Base-by-base conservation (phyloP, 2,888 invertebrate genomes). In the Eupeodes latifasciatus region DNA sequence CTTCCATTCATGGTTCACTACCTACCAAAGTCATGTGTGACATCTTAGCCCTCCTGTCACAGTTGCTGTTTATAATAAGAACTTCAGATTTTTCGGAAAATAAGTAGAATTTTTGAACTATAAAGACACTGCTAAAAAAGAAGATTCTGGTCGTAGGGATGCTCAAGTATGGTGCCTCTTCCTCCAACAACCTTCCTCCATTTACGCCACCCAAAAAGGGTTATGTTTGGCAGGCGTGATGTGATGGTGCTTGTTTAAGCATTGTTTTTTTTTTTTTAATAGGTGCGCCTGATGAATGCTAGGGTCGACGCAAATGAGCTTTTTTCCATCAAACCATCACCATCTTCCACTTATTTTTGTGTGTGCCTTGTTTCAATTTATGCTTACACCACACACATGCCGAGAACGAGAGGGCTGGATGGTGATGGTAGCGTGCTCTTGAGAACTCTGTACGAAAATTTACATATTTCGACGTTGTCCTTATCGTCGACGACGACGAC, bases 381-480 rank as follows among this genome's bases (percentile, higher is more conserved):
- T 83, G 83, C 86, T 87, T 83, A 87, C 71, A 71, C 79, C 66
- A 86, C 71, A 82, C 75, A 86, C 83, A 83, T 59, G 64, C 47
- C n/a, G 77, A 1, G 5, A 14, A 19, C 19, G 53, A 2, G 16
- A 19, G 19, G 51, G 55, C 36, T 59, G 69, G 71, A 47, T 64
- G 36, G 16, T 16, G 64, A 59, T 66, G 66, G 61, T 74, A 71
- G 85, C 67, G 59, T 75, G 72, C 83, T 76, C 86, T 87, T 76
- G 76, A 87, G 83, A 72, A 76, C 78, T 79, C 75, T 83, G 71
- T 53, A 83, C 83, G 71, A 83, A 87, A 87, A 87, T 87, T 87
- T 87, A 83, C 86, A 87, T 87, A 83, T 87, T 87, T 83, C 79
- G 75, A 66, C 66, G 76, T 76, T 55, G 72, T 64, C 59, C 51